Base-by-base conservation (phyloP, 2,888 invertebrate species). In the Congeria kusceri region DNA sequence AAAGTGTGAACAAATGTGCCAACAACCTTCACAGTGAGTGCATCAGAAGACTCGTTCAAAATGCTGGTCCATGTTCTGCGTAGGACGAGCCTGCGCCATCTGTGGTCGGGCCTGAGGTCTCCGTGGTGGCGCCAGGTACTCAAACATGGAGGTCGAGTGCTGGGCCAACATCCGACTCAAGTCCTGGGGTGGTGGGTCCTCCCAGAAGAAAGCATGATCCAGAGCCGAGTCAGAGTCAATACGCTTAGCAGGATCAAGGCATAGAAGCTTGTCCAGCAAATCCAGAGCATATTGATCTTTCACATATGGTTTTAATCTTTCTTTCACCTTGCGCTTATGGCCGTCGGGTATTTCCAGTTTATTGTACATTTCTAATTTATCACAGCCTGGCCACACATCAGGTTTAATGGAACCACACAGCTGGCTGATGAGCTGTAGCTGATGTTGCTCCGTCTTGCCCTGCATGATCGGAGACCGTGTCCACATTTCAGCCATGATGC, bases 401-500 rank as follows among this genome's bases (percentile, higher is more conserved):
- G 98, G 96, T 0, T 96, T 97, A 81, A 99, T 98, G 0, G 98
- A 97, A 0, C 99, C 99, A 92, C 99, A 99, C 9, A 99, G 94
- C 93, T 98, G 98, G 0, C 97, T 97, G 79, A 99, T 99, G 20
- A 99, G 95, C 32, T 97, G 97, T 13, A 99, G 94, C 92, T 99
- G 99, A 92, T 98, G 97, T 90, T 98, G 98, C 90, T 99, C 99
- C 0, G 98, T 98, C 64, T 97, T 97, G 23, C 99, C 99, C 95
- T 94, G 94, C 93, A 94, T 93, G 64, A 94, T 94, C 1, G 94
- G 99, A 4, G 94, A 94, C 84, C 96, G 94, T 0, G 98, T 99
- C 99, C 99, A 99, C 98, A 99, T 98, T 94, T 99, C 99, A 0
- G 99, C 99, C 99, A 99, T 99, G 81, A 99, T 99, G 92, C 99